Conservation (phyloP, 2,888 invertebrate genomes). For the Philhelius pedissequus region DNA sequence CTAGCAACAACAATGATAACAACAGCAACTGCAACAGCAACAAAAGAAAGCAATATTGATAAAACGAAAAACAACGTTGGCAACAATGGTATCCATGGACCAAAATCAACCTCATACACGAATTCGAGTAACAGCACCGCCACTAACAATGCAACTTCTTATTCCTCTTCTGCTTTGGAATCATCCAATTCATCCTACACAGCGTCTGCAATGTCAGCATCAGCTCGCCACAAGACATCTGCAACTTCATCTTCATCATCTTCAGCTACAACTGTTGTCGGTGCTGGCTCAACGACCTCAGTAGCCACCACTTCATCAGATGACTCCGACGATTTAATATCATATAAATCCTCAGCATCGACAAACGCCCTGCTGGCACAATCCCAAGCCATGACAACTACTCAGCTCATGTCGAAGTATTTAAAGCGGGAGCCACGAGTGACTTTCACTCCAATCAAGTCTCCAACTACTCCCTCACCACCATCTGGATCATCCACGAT, state of each 20-base stretch:
- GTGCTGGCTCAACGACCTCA: slow-evolving; percentile 77
- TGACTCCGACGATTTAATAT: slow-evolving; percentile 76
- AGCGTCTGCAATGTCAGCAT: slow-evolving; percentile 67
- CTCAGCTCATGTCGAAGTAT: slow-evolving; percentile 78
- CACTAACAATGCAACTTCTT: slow-evolving; percentile 43
- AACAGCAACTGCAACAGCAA: slow-evolving; percentile 39
- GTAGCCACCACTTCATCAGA: slow-evolving; percentile 77
- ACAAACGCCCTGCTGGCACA: slow-evolving; percentile 77
- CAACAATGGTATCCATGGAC: slow-evolving; percentile 72
- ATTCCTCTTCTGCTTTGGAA: slow-evolving; percentile 48
- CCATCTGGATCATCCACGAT: slow-evolving; percentile 70
- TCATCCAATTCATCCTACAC: slow-evolving; percentile 69
- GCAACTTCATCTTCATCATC: slow-evolving; percentile 77
- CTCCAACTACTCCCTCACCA: slow-evolving; percentile 77
- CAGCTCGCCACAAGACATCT: slow-evolving; percentile 76
- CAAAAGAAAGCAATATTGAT: slow-evolving; percentile 73
- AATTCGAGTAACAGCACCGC: slow-evolving; percentile 57
- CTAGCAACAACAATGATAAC: slow-evolving; percentile 57
- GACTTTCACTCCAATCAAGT: slow-evolving; percentile 76
- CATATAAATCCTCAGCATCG: slow-evolving; percentile 77
- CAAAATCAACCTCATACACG: slow-evolving; percentile 71
- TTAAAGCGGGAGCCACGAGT: slow-evolving; percentile 77
- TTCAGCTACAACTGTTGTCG: slow-evolving; percentile 76
- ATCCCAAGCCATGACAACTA: slow-evolving; percentile 78
- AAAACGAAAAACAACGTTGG: slow-evolving; percentile 74